A percentile compares a stretch with the other conserved stretches of the same genome.
These are phyloP conservation scores for Propithecus deckenii DNA, from an alignment of 2,797 vertebrate species.

Conservation along the genomic window DNA sequence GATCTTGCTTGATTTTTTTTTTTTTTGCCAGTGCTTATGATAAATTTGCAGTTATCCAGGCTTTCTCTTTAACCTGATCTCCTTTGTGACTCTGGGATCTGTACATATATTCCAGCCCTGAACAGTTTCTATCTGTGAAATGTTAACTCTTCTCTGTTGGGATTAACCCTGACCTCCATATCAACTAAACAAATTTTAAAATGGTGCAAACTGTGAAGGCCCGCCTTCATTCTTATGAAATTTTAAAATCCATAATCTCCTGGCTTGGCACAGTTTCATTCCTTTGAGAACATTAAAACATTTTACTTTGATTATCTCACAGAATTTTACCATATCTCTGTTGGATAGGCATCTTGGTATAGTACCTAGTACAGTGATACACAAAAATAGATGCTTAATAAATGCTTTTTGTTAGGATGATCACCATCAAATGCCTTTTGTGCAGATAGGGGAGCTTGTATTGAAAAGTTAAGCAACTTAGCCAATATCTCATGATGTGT, in stretches of 20 bases:
- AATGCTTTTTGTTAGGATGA: conserved; percentile 31
- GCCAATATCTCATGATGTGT: neutral
- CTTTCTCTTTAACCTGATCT: neutral
- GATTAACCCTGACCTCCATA: neutral
- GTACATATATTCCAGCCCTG: neutral
- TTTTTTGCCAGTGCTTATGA: neutral
- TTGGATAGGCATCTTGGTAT: neutral
- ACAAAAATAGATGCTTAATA: conserved; percentile 47
- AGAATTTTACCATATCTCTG: neutral
- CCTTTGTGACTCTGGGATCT: neutral
- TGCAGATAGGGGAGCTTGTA: conserved; percentile 38
- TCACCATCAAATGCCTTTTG: neutral
- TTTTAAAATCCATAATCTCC: conserved; percentile 14
- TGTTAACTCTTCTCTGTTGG: neutral
- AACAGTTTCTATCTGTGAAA: neutral
- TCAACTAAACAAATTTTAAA: neutral
- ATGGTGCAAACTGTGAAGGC: neutral
- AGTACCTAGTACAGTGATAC: neutral
- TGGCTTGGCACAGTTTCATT: neutral
- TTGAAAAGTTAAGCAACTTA: conserved; percentile 51
- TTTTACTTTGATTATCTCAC: conserved; percentile 38
- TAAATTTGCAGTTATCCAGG: neutral
- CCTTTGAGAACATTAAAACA: conserved; percentile 15
- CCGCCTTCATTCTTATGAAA: neutral
- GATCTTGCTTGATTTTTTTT: neutral